phyloP scores from a whole-genome alignment of 2,113 vertebrate genomes.

The Cavia porcellus region DNA sequence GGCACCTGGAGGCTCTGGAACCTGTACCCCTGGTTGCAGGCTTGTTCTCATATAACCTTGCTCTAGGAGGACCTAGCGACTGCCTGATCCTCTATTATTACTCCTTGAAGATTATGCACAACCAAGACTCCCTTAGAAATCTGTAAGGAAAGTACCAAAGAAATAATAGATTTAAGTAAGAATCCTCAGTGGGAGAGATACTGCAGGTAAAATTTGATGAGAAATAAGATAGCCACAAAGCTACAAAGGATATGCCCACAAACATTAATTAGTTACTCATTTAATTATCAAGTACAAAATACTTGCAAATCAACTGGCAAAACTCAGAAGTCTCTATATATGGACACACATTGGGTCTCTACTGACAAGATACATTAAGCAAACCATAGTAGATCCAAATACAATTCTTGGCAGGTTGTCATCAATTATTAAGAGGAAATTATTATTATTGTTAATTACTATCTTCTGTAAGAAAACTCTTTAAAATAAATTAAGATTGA shows the following conservation, averaged over 20 bases:
- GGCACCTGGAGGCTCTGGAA: not conserved
- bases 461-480: too few species aligned
- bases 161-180: not conserved
- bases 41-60: not conserved
- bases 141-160: not conserved
- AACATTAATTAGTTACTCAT: not conserved
- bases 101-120: not conserved
- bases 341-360: not conserved
- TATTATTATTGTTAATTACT: too few species aligned
- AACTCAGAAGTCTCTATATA: not conserved
- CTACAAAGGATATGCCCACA: not conserved
- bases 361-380: not conserved
- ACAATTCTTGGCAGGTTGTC: too few species aligned
- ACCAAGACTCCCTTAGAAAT: conserved; percentile 43
- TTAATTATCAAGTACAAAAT: not conserved
- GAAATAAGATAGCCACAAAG: not conserved
- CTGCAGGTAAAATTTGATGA: not conserved
- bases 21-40: not conserved
- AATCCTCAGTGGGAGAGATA: not conserved
- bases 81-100: not conserved
- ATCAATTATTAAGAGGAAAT: too few species aligned
- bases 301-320: not conserved
- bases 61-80: not conserved
- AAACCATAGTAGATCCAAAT: not conserved
- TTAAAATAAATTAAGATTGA: too few species aligned